These are phyloP conservation scores for Drosophila auraria DNA, from an alignment of 1,140 invertebrate genomes.

Conservation along the genomic window DNA sequence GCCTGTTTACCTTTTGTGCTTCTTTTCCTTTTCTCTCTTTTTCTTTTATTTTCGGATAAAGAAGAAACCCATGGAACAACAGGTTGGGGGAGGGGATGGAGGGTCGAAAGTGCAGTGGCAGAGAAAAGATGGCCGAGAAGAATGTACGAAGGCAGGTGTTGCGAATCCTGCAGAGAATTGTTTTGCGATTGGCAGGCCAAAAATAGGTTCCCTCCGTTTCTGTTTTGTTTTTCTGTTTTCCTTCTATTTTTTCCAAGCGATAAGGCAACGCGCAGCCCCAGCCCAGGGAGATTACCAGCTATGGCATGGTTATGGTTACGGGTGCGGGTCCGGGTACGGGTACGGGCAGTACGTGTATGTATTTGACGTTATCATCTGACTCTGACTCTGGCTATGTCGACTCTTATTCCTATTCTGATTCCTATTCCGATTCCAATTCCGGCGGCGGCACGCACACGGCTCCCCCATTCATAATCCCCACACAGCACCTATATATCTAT, in stretches of 20 bases:
- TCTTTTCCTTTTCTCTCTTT: constrained; percentile 9
- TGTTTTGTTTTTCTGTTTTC: constrained; percentile 12
- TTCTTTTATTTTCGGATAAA: not conserved
- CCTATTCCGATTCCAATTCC: constrained; percentile 11
- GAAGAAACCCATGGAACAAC: constrained; percentile 44
- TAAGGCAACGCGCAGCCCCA: constrained; percentile 31
- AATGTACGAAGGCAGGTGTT: constrained; percentile 32
- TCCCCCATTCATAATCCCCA: constrained; percentile 36
- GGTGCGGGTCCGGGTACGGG: constrained; percentile 4
- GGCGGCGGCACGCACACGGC: constrained; percentile 37
- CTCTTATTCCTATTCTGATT: constrained; percentile 10
- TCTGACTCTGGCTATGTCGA: constrained; percentile 21
- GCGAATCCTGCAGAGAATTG: constrained; percentile 43
- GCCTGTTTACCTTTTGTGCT: constrained; percentile 28
- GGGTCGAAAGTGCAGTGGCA: constrained; percentile 41
- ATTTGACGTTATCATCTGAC: constrained; percentile 58
- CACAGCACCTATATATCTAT: constrained; percentile 21
- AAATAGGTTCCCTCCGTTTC: constrained; percentile 25
- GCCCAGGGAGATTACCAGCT: constrained; percentile 33
- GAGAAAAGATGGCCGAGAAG: constrained; percentile 5
- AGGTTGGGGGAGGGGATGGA: constrained; percentile 42
- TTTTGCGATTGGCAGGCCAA: constrained; percentile 44
- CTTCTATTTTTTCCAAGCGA: constrained; percentile 13
- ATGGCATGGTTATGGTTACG: constrained; percentile 3
- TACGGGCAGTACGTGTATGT: constrained; percentile 17